Conservation (phyloP, 1,140 invertebrate genomes). For the Sycobia sp. region DNA sequence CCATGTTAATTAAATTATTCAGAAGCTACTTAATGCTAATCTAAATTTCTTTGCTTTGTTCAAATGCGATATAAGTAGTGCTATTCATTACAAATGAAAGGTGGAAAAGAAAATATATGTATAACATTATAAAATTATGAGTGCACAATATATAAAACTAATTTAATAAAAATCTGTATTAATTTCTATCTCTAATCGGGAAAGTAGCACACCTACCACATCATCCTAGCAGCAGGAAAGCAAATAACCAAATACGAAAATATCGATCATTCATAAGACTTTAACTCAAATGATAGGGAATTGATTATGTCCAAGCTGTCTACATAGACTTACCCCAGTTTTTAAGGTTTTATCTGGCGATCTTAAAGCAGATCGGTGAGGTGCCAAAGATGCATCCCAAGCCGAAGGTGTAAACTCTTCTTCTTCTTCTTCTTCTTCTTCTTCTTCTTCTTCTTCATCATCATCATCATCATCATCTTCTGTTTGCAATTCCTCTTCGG, state of each 20-base stretch:
- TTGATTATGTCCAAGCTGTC: slow-evolving; percentile 2
- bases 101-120: neutral
- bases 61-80: no score
- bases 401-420: slow-evolving; percentile 66
- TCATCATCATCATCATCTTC: slow-evolving; percentile 40
- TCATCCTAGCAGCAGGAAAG: slow-evolving; percentile 54
- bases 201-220: slow-evolving; percentile 51
- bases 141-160: neutral
- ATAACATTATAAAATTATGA: neutral
- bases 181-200: slow-evolving; percentile 7
- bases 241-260: slow-evolving; percentile 38
- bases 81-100: no score
- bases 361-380: slow-evolving; percentile 63
- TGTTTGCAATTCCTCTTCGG: slow-evolving; percentile 44
- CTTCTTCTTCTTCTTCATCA: slow-evolving; percentile 47
- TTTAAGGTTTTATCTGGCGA: slow-evolving; percentile 62
- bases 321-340: slow-evolving; percentile 52
- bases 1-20: neutral
- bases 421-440: slow-evolving; percentile 56
- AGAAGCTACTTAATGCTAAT: no score
- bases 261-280: slow-evolving; percentile 38
- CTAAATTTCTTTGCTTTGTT: no score
- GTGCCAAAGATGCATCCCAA: slow-evolving; percentile 65
- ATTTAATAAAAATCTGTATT: no score
- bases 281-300: slow-evolving; percentile 16